A percentile compares a stretch with the other conserved stretches of the same genome.
These are phyloP conservation scores for Lophotis ruficrista DNA, from an alignment of 2,113 vertebrate genomes.

Conservation along the genomic window DNA sequence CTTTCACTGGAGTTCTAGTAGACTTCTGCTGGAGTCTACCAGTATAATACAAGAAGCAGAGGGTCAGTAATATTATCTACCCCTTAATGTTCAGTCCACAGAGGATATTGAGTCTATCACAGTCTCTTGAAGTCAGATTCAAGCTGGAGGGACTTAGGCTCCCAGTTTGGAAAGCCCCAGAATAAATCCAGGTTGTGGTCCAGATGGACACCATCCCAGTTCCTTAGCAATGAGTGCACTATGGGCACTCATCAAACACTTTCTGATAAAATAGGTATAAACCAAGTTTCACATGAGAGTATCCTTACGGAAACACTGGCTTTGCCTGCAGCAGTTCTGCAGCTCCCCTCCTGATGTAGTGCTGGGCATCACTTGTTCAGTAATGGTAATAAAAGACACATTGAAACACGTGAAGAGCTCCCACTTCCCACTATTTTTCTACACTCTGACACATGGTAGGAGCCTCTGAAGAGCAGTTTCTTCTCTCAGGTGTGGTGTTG, in stretches of 20 bases:
- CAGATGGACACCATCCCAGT: not conserved
- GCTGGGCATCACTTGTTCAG: not conserved
- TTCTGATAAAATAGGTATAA: not conserved
- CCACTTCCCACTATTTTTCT: not conserved
- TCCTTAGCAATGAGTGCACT: not conserved
- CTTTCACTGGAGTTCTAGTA: not conserved
- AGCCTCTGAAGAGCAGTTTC: not conserved
- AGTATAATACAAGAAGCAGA: not conserved
- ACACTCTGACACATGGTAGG: not conserved
- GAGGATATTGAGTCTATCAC: not conserved
- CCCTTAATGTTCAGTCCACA: not conserved
- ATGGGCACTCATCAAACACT: not conserved
- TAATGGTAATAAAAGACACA: not conserved
- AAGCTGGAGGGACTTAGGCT: not conserved
- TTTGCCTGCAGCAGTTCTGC: not conserved
- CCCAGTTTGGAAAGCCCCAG: not conserved
- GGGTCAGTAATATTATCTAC: not conserved
- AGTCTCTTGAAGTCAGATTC: not conserved
- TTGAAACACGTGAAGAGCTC: not conserved
- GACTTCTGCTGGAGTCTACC: not conserved
- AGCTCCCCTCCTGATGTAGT: not conserved
- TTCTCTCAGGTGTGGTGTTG: not conserved
- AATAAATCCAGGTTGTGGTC: not conserved
- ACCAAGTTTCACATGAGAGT: not conserved
- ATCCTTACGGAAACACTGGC: not conserved